These are phyloP conservation scores for Stegastes partitus DNA, from an alignment of 2,113 vertebrate species.

Conservation along the genomic window DNA sequence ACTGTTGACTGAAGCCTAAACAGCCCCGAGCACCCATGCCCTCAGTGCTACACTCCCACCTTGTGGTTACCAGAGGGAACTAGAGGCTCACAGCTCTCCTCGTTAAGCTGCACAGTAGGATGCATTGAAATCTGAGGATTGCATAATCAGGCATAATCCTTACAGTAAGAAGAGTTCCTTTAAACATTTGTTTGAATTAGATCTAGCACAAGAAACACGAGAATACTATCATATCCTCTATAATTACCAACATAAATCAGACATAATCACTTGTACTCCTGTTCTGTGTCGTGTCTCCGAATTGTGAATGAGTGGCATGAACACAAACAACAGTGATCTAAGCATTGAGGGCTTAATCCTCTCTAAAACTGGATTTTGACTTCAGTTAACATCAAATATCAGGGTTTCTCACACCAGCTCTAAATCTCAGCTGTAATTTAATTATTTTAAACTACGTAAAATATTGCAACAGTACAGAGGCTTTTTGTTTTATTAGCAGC, in stretches of 20 bases:
- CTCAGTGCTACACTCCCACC: conserved; percentile 65
- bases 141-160: neutral
- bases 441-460: neutral
- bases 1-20: neutral
- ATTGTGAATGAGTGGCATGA: neutral
- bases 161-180: too few relatives aligned
- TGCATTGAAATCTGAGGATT: neutral
- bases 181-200: too few relatives aligned
- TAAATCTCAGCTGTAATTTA: neutral
- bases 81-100: neutral
- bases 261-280: too few relatives aligned
- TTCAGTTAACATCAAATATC: too few relatives aligned
- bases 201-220: too few relatives aligned
- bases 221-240: too few relatives aligned
- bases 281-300: too few relatives aligned
- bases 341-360: neutral
- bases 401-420: neutral
- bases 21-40: neutral
- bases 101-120: neutral
- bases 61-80: conserved; percentile 55
- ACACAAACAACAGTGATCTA: neutral
- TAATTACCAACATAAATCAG: too few relatives aligned
- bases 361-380: neutral
- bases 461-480: neutral
- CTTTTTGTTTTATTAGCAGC: neutral